Conservation (phyloP, 2,888 invertebrate species). For the Fragum fragum region DNA sequence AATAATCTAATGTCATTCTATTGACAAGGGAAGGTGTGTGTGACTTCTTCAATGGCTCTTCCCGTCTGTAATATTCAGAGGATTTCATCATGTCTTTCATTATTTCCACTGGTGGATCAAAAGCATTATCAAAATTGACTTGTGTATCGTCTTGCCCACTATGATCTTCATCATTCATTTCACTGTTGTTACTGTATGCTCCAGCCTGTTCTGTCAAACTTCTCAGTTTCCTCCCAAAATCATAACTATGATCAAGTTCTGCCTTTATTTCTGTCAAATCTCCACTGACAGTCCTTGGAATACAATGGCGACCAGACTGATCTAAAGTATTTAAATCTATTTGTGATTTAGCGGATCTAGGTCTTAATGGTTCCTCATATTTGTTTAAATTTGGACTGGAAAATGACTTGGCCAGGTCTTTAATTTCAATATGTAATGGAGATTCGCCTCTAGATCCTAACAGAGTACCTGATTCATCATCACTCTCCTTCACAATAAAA, state of each 20-base stretch:
- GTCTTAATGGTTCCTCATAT: conserved; percentile 51
- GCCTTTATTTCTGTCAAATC: conserved; percentile 66
- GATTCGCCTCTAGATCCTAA: background rate
- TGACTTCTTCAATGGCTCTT: conserved; percentile 56
- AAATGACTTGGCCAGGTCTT: conserved; percentile 55
- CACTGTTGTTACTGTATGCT: background rate
- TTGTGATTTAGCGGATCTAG: conserved; percentile 75
- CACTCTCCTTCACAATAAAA: conserved; percentile 80
- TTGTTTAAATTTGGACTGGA: conserved; percentile 74
- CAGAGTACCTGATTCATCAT: conserved; percentile 65
- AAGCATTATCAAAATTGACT: conserved; percentile 1
- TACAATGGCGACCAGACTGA: conserved; percentile 38
- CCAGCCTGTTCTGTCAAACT: background rate
- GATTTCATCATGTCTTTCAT: conserved; percentile 72
- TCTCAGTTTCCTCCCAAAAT: conserved; percentile 35
- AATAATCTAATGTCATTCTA: conserved; percentile 78
- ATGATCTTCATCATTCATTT: background rate
- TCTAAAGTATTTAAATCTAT: conserved; percentile 31
- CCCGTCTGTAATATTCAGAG: conserved; percentile 64
- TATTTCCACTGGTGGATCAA: conserved; percentile 74
- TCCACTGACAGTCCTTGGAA: conserved; percentile 71
- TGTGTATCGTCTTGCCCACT: background rate
- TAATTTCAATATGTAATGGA: background rate
- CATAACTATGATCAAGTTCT: conserved; percentile 59
- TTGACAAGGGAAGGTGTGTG: conserved; percentile 69